These are phyloP conservation scores for Pyrgus malvae DNA, from an alignment of 2,888 invertebrate species.

Conservation along the genomic window DNA sequence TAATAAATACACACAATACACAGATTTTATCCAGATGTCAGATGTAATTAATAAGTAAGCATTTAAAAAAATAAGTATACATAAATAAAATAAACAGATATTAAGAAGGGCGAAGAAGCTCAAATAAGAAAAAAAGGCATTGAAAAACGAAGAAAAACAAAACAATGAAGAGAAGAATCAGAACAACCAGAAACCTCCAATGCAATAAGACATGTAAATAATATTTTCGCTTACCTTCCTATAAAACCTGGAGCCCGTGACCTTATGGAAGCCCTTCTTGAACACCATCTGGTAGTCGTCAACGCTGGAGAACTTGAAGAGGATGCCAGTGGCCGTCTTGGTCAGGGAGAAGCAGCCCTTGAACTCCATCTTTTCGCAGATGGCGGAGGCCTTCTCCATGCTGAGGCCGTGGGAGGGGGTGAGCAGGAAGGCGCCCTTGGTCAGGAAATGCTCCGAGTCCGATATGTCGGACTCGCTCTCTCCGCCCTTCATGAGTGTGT, in stretches of 20 bases:
- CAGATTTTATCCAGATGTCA: neutral
- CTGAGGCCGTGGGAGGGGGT: conserved; percentile 93
- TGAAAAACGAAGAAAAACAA: neutral
- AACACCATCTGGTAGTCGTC: conserved; percentile 93
- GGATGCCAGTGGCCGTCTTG: conserved; percentile 93
- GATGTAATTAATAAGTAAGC: conserved; percentile 9
- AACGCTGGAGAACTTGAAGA: conserved; percentile 93
- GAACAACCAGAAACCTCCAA: neutral
- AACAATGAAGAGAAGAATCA: conserved; percentile 1
- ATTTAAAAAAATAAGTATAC: neutral
- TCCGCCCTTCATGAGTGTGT: conserved; percentile 85
- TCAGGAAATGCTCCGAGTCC: conserved; percentile 88
- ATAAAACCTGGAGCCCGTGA: conserved; percentile 92
- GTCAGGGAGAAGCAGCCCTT: conserved; percentile 92
- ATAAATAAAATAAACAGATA: conserved; percentile 3
- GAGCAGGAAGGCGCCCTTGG: conserved; percentile 91
- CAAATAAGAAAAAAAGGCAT: conserved; percentile 18
- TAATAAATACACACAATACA: too few relatives aligned
- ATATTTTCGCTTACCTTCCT: conserved; percentile 84
- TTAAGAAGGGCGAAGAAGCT: conserved; percentile 52
- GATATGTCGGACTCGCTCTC: conserved; percentile 91
- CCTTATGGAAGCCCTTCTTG: conserved; percentile 93
- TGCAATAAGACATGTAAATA: neutral
- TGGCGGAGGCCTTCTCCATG: conserved; percentile 92
- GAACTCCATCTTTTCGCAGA: conserved; percentile 94